Conservation (phyloP, 2,113 vertebrate genomes). For the Elephantulus edwardii region DNA sequence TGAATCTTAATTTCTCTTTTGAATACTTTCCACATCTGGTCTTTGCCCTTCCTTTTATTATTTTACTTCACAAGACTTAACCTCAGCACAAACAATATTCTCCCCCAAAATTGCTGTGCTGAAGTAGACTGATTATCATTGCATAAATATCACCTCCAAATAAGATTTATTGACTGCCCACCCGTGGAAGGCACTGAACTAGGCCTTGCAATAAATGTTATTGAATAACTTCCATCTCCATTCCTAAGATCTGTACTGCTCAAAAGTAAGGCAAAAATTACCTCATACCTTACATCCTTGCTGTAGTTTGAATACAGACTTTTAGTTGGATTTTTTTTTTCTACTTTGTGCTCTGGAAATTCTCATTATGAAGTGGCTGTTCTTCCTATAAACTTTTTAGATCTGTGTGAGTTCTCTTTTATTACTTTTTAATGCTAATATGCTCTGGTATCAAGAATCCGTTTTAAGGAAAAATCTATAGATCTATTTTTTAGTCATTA, state of each 20-base stretch:
- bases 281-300: constrained; percentile 39
- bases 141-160: constrained; percentile 75
- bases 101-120: constrained; percentile 67
- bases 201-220: constrained; percentile 70
- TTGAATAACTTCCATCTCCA: constrained; percentile 66
- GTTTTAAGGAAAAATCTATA: constrained; percentile 19
- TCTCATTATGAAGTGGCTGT: constrained; percentile 68
- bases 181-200: constrained; percentile 64
- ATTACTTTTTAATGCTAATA: constrained; percentile 68
- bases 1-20: constrained; percentile 66
- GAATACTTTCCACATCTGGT: constrained; percentile 60
- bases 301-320: constrained; percentile 57
- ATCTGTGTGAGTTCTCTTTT: constrained; percentile 60
- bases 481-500: constrained; percentile 52
- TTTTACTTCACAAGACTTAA: constrained; percentile 68
- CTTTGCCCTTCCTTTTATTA: constrained; percentile 71
- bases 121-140: constrained; percentile 72
- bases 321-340: constrained; percentile 66
- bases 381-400: constrained; percentile 71
- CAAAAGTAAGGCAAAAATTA: constrained; percentile 66
- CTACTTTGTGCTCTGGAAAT: constrained; percentile 68
- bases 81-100: constrained; percentile 61
- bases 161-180: constrained; percentile 73
- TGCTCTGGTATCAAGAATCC: constrained; percentile 30
- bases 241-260: constrained; percentile 66